phyloP scores from a whole-genome alignment of 2,888 invertebrate genomes.

The Lapara coniferarum region DNA sequence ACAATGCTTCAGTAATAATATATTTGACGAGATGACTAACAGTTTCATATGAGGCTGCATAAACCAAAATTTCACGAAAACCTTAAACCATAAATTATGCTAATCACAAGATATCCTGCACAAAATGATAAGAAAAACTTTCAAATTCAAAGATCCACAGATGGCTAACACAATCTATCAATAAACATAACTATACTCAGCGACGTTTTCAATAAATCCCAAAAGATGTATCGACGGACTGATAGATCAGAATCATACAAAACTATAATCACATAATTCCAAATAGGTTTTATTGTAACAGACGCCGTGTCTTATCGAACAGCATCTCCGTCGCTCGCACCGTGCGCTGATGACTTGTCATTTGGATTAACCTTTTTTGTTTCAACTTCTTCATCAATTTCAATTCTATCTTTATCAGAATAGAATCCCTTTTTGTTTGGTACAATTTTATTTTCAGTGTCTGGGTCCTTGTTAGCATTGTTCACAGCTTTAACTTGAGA shows the following conservation, averaged over 20 bases:
- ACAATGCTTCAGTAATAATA: too few relatives aligned
- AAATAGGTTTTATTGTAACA: slow-evolving; percentile 26
- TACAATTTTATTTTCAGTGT: slow-evolving; percentile 10
- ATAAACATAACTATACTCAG: not conserved
- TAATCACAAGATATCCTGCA: too few relatives aligned
- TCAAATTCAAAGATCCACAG: not conserved
- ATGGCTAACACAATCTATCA: not conserved
- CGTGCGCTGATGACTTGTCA: slow-evolving; percentile 28
- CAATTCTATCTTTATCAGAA: not conserved
- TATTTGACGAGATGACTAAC: too few relatives aligned
- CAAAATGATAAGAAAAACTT: not conserved
- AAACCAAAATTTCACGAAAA: too few relatives aligned
- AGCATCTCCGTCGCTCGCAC: slow-evolving; percentile 27
- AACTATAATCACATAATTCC: slow-evolving; percentile 25
- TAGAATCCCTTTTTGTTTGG: not conserved
- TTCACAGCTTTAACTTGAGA: slow-evolving; percentile 24
- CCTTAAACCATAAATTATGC: too few relatives aligned
- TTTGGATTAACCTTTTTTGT: slow-evolving; percentile 25
- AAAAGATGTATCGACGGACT: slow-evolving; percentile 19
- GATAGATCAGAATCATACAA: slow-evolving; percentile 28
- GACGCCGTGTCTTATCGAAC: slow-evolving; percentile 27
- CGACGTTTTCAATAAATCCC: slow-evolving; percentile 18
- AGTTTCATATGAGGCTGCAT: too few relatives aligned
- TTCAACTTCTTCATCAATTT: not conserved
- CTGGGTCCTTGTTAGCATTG: slow-evolving; percentile 22